Base-by-base conservation (phyloP, 1,140 invertebrate species). In the Archivesica marissinica region DNA sequence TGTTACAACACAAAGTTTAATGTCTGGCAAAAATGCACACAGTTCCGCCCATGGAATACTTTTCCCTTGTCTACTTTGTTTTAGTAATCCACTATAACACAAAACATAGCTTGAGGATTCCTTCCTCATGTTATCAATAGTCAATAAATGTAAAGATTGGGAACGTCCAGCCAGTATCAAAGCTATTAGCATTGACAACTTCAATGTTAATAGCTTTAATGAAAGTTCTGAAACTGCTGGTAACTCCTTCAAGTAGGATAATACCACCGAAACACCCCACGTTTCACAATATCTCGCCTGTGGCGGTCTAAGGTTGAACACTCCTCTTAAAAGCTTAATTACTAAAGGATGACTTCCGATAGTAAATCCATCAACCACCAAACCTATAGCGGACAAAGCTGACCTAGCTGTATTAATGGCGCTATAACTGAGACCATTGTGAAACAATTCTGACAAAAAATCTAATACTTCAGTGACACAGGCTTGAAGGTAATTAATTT, bases 221-320 rank as follows among this genome's bases (percentile, higher is more conserved):
- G n/a, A 54, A 33, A 82, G 23, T 13, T 70, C 41, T 68, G 6
- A 2, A 35, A 30, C 13, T 35, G 44, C 41, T 47, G 30, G 30
- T 30, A 68, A 68, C 23, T 6, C 6, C 39, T 85, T 61, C 23
- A 85, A 54, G 47, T 77, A 82, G 20, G 56, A 47, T 23, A 87
- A 39, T 23, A 86, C 77, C 59, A 15, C 28, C 6, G 64, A 15
- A 0, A 82, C 72, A 82, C 86, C 66, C 87, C 72, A 88, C 9
- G 80, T 88, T 23, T 77, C 33, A 20, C 20, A n/a, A 23, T 88
- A 88, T 39, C 61, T 66, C 1, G 83, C 72, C n/a, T 52, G 11
- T 25, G 74, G 35, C n/a, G 86, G 86, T 0, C 77, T n/a, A 3
- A 75, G 17, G 41, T 87, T 74, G 70, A 68, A 87, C n/a, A 86